Conservation (phyloP, 2,888 invertebrate genomes). For the Fragum sueziense region DNA sequence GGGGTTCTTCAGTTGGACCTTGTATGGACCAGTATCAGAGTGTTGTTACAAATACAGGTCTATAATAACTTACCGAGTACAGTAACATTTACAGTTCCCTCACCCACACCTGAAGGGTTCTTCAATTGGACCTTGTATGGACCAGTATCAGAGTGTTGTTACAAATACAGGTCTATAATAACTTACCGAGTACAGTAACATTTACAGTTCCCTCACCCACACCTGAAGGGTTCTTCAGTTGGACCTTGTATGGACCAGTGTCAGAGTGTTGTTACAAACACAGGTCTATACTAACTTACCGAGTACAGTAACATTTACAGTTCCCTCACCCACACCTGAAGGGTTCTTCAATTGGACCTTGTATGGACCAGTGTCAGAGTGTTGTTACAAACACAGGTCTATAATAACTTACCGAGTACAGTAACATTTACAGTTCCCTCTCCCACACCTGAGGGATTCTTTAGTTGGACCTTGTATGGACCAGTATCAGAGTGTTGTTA, state of each 20-base stretch:
- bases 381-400: conserved; percentile 95
- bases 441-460: conserved; percentile 97
- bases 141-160: conserved; percentile 94
- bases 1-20: conserved; percentile 95
- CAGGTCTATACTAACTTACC: conserved; percentile 79
- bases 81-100: conserved; percentile 96
- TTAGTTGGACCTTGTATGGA: conserved; percentile 94
- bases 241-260: conserved; percentile 95
- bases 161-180: too few species aligned
- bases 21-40: conserved; percentile 94
- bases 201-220: conserved; percentile 97
- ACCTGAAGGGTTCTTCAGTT: conserved; percentile 96
- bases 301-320: conserved; percentile 96
- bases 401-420: conserved; percentile 89
- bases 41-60: too few species aligned
- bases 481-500: conserved; percentile 95
- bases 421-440: conserved; percentile 97
- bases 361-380: conserved; percentile 95
- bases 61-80: conserved; percentile 89
- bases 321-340: conserved; percentile 97
- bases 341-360: conserved; percentile 95
- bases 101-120: conserved; percentile 97
- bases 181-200: conserved; percentile 91
- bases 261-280: conserved; percentile 90
- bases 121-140: conserved; percentile 95